Evolutionary conservation across 1,140 invertebrate species (phyloP).

Genomic region (Brachionus angularis): DNA sequence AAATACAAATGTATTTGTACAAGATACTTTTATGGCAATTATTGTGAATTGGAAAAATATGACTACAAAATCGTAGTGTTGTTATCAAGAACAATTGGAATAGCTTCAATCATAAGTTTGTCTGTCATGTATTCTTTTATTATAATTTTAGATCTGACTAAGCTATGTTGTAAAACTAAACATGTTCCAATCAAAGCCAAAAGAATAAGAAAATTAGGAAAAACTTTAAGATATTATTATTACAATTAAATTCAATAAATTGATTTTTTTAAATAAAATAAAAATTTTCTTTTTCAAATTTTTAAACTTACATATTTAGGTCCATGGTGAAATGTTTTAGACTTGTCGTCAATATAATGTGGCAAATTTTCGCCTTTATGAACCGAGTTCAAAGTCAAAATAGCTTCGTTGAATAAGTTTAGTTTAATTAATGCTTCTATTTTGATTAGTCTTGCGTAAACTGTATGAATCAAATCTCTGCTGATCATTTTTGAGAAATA

Average conservation of each 20-base stretch:
- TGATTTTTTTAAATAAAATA: conserved; percentile 49
- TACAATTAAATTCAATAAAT: too few species aligned
- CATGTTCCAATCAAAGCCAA: conserved; percentile 52
- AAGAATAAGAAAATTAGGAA: too few species aligned
- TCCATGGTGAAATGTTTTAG: conserved; percentile 42
- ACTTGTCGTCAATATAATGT: conserved; percentile 53
- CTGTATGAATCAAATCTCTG: conserved; percentile 53
- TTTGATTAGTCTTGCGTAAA: conserved; percentile 49
- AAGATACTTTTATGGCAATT: conserved; percentile 24
- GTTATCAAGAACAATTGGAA: conserved; percentile 25
- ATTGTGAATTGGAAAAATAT: conserved; percentile 13
- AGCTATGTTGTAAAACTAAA: conserved; percentile 45
- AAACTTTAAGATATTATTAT: too few species aligned
- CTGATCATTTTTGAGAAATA: conserved; percentile 55
- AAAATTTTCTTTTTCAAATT: conserved; percentile 47
- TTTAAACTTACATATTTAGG: conserved; percentile 49
- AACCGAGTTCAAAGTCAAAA: conserved; percentile 51
- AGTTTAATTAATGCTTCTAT: conserved; percentile 53
- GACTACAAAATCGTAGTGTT: conserved; percentile 9
- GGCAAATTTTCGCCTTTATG: conserved; percentile 55
- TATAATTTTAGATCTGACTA: conserved; percentile 22
- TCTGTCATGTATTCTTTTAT: conserved; percentile 1
- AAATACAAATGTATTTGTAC: conserved; percentile 16
- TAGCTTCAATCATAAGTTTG: conserved; percentile 26
- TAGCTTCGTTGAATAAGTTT: conserved; percentile 52